These are phyloP conservation scores for Poeciliopsis gracilis DNA, from an alignment of 2,797 vertebrate genomes.

Conservation along the genomic window DNA sequence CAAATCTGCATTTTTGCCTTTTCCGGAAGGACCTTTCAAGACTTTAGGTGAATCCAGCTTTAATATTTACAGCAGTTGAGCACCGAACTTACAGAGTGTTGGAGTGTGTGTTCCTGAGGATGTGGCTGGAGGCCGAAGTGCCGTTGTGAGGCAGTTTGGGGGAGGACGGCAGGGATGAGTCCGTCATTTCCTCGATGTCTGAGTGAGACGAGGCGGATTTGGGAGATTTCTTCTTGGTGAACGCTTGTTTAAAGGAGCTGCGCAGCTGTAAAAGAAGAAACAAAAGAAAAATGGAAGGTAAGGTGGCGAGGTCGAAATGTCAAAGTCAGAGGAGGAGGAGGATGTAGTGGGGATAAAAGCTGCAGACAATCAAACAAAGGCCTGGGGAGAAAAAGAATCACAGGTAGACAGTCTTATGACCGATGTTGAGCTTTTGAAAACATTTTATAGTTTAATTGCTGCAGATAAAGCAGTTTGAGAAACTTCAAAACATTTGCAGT, in stretches of 20 bases:
- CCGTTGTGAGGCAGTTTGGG: constrained; percentile 93
- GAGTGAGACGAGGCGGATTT: constrained; percentile 98
- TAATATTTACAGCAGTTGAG: neutral
- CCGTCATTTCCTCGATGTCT: constrained; percentile 98
- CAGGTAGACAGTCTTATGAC: constrained; percentile 39
- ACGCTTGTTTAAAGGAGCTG: constrained; percentile 99
- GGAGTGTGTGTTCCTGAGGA: constrained; percentile 93
- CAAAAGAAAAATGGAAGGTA: neutral
- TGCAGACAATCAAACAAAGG: constrained; percentile 40
- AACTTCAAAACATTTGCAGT: neutral
- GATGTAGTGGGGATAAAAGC: constrained; percentile 29
- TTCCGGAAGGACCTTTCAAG: no score
- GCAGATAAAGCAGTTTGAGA: neutral
- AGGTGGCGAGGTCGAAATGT: neutral
- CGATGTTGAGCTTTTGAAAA: constrained; percentile 18
- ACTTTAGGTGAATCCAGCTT: no score
- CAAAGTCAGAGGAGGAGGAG: constrained; percentile 14
- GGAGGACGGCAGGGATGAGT: constrained; percentile 93
- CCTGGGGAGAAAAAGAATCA: constrained; percentile 28
- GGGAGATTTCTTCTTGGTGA: constrained; percentile 97
- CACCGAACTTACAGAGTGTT: constrained; percentile 87
- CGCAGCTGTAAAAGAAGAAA: constrained; percentile 82
- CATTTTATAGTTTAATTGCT: neutral
- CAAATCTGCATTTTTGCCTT: no score
- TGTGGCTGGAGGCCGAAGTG: constrained; percentile 76